Evolutionary conservation across 2,797 vertebrate genomes (phyloP).

Genomic region (Knipowitschia caucasica): DNA sequence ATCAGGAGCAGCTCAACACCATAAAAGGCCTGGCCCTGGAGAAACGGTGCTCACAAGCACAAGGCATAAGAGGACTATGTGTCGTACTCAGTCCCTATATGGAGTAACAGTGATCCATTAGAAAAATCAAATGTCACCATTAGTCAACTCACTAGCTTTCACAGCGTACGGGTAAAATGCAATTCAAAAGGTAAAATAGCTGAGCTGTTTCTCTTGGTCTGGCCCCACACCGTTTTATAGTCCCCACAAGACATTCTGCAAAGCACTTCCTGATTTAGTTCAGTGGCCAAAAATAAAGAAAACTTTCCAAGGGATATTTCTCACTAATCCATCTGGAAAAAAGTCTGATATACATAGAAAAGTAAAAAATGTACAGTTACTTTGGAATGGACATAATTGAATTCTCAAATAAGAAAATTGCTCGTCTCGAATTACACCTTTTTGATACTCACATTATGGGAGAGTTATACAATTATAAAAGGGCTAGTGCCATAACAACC

Average conservation of each 20-base stretch:
- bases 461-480: conserved; percentile 2
- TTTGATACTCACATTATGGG: not conserved
- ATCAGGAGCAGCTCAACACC: conserved; percentile 56
- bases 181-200: not conserved
- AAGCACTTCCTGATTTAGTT: conserved; percentile 14
- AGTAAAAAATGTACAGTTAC: not conserved
- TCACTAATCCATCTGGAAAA: conserved; percentile 8
- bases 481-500: not conserved
- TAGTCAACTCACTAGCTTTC: not conserved
- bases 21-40: conserved; percentile 54
- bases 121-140: not conserved
- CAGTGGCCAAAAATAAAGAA: conserved; percentile 2
- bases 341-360: not conserved
- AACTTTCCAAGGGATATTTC: conserved; percentile 1
- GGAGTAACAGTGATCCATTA: not conserved
- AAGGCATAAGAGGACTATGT: conserved; percentile 12
- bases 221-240: conserved; percentile 2
- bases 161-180: not conserved
- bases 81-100: not conserved
- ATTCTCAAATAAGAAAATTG: too few relatives aligned
- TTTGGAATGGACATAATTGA: too few relatives aligned
- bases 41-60: conserved; percentile 8
- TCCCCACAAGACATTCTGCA: conserved; percentile 12
- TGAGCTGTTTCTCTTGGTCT: conserved; percentile 10
- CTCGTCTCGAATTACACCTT: too few relatives aligned